phyloP scores from a whole-genome alignment of 2,113 vertebrate genomes.

The Sinocyclocheilus anshuiensis region DNA sequence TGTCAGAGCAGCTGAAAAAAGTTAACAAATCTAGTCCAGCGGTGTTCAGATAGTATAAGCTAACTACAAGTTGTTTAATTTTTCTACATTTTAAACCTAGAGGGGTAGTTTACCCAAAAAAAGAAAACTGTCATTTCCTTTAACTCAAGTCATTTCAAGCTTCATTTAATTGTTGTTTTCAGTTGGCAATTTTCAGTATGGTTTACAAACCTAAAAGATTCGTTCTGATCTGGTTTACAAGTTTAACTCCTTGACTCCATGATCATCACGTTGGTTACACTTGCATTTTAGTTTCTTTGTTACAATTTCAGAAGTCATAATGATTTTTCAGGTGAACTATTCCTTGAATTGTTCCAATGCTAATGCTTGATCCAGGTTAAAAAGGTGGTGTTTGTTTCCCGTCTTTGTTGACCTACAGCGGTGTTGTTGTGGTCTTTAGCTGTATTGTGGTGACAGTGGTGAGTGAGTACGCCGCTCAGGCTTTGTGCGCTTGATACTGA shows the following conservation, averaged over 20 bases:
- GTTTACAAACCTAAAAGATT: neutral
- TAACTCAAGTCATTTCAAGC: neutral
- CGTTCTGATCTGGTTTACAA: neutral
- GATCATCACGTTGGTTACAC: no score
- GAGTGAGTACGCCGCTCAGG: conserved; percentile 67
- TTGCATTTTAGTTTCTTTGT: no score
- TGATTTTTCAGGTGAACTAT: neutral
- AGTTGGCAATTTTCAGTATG: neutral
- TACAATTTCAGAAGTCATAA: no score
- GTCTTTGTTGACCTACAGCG: conserved; percentile 29
- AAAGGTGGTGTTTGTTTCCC: conserved; percentile 33
- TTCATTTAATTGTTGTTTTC: neutral
- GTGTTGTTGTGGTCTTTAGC: conserved; percentile 11
- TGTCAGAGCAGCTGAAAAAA: neutral
- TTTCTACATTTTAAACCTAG: no score
- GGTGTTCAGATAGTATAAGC: no score
- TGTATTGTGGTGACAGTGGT: conserved; percentile 54
- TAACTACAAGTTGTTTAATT: no score
- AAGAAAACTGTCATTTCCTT: neutral
- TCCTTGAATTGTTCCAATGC: neutral
- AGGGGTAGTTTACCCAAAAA: neutral
- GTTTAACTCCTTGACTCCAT: neutral
- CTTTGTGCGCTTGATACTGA: conserved; percentile 70
- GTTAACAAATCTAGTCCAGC: neutral
- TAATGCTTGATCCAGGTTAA: neutral